Evolutionary conservation across 2,888 invertebrate species (phyloP).

Genomic region (Troides aeacus): DNA sequence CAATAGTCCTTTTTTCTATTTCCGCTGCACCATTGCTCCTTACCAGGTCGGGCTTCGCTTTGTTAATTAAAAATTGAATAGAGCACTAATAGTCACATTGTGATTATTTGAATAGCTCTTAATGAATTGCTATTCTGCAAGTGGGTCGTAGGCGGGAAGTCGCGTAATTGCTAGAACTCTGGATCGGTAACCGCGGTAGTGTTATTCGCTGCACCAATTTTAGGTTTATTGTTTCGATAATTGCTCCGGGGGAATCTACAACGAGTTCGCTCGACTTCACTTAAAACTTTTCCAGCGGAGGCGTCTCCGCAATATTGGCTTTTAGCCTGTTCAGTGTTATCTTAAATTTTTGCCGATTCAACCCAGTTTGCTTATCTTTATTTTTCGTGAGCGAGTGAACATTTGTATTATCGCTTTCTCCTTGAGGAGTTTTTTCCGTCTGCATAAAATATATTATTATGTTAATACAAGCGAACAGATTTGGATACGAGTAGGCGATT

Average conservation of each 20-base stretch:
- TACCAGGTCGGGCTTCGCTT: slow-evolving; percentile 36
- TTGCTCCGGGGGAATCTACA: slow-evolving; percentile 66
- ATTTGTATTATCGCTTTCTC: slow-evolving; percentile 25
- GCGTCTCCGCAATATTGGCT: slow-evolving; percentile 45
- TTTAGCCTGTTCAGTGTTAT: slow-evolving; percentile 33
- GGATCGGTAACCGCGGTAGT: slow-evolving; percentile 65
- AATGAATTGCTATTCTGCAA: slow-evolving; percentile 73
- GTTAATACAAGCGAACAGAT: slow-evolving; percentile 15
- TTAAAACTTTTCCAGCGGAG: slow-evolving; percentile 49
- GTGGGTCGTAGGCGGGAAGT: slow-evolving; percentile 65
- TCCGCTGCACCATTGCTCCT: slow-evolving; percentile 36
- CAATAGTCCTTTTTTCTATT: slow-evolving; percentile 27
- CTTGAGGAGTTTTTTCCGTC: slow-evolving; percentile 17
- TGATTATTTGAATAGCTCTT: slow-evolving; percentile 73
- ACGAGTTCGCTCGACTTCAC: slow-evolving; percentile 49
- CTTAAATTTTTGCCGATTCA: slow-evolving; percentile 22
- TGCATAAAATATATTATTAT: slow-evolving; percentile 22
- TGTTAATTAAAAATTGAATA: slow-evolving; percentile 71
- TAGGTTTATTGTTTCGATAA: slow-evolving; percentile 77
- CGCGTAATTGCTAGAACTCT: slow-evolving; percentile 67
- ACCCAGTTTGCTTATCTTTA: slow-evolving; percentile 29
- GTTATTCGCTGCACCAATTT: slow-evolving; percentile 68
- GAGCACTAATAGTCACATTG: slow-evolving; percentile 70
- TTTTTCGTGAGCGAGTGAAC: slow-evolving; percentile 27
- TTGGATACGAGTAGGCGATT: slow-evolving; percentile 1